Conservation (phyloP, 2,888 invertebrate genomes). For the Brenthis ino region DNA sequence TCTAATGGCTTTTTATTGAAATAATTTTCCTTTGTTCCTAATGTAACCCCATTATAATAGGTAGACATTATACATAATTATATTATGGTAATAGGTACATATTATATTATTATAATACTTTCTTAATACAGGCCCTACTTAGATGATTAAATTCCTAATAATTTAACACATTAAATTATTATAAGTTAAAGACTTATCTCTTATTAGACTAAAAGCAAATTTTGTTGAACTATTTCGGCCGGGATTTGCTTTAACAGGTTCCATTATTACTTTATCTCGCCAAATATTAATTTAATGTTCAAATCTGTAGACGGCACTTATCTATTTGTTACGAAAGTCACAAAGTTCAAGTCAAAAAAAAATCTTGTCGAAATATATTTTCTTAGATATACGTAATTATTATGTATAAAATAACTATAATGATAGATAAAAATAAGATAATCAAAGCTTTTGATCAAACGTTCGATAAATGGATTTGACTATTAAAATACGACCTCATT, state of each 20-base stretch:
- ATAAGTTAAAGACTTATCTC: not conserved
- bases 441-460: too few species aligned
- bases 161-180: not conserved
- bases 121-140: too few species aligned
- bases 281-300: slow-evolving; percentile 33
- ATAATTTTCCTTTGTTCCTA: too few species aligned
- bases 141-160: too few species aligned
- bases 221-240: slow-evolving; percentile 7
- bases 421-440: too few species aligned
- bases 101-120: too few species aligned
- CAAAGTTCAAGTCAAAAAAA: slow-evolving; percentile 18
- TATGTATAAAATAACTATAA: not conserved
- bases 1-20: too few species aligned
- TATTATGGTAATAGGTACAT: too few species aligned
- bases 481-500: too few species aligned
- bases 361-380: slow-evolving; percentile 6
- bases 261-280: slow-evolving; percentile 24
- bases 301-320: slow-evolving; percentile 30
- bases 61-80: too few species aligned
- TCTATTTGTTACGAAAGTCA: slow-evolving; percentile 25
- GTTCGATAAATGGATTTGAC: too few species aligned
- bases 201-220: slow-evolving; percentile 14
- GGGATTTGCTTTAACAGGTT: slow-evolving; percentile 21
- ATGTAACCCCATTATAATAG: too few species aligned
- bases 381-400: not conserved